Conservation (phyloP, 1,140 invertebrate species). For the Hydropsyche tenuis region DNA sequence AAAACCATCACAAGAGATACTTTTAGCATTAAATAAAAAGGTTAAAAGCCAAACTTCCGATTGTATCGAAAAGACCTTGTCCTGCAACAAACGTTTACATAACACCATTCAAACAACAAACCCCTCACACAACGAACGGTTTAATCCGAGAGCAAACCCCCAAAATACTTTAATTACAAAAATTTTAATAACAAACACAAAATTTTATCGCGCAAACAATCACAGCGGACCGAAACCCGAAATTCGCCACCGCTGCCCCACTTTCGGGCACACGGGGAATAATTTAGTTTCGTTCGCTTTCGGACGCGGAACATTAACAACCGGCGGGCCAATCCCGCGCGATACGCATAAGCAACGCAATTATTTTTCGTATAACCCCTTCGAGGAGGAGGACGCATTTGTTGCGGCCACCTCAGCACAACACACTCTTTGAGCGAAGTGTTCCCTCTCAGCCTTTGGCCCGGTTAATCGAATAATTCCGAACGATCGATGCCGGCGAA, state of each 20-base stretch:
- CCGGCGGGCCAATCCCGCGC: neutral
- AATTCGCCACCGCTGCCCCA: neutral
- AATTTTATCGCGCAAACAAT: too few relatives aligned
- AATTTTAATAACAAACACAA: too few relatives aligned
- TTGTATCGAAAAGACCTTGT: too few relatives aligned
- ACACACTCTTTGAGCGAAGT: neutral
- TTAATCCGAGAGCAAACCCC: too few relatives aligned
- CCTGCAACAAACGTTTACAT: too few relatives aligned
- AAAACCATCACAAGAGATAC: too few relatives aligned
- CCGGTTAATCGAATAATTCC: constrained; percentile 16
- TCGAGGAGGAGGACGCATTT: constrained; percentile 10
- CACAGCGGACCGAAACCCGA: neutral
- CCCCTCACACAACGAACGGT: too few relatives aligned
- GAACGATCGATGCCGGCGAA: constrained; percentile 2
- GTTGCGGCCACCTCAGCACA: neutral
- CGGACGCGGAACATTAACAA: constrained; percentile 26
- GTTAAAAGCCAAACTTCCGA: too few relatives aligned
- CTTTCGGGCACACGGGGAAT: constrained; percentile 5
- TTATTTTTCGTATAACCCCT: constrained; percentile 28
- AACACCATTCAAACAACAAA: too few relatives aligned
- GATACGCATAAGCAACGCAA: constrained; percentile 24
- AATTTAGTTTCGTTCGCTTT: constrained; percentile 32
- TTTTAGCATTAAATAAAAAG: too few relatives aligned
- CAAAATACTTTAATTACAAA: too few relatives aligned
- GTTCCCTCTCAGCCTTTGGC: neutral